Conservation (phyloP, 2,113 vertebrate species). For the Sciurus niger region DNA sequence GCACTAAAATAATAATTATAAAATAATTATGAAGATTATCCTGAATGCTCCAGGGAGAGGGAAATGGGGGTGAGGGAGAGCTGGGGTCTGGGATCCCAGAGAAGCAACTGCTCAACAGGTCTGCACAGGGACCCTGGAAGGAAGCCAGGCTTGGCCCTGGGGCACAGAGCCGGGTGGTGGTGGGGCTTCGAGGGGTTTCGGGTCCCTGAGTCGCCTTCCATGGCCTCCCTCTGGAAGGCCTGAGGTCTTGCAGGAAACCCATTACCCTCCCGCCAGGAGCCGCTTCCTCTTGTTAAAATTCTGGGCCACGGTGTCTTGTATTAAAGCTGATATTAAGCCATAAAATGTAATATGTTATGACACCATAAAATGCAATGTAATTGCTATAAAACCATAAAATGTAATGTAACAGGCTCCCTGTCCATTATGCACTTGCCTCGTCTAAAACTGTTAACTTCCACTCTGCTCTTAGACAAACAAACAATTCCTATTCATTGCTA, state of each 20-base stretch:
- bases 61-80: background rate
- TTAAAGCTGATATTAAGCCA: conserved; percentile 79
- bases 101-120: background rate
- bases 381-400: conserved; percentile 83
- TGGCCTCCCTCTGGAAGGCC: background rate
- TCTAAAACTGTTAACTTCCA: conserved; percentile 55
- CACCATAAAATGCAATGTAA: conserved; percentile 78
- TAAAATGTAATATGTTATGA: conserved; percentile 82
- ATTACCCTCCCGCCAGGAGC: conserved; percentile 21
- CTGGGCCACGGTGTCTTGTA: background rate
- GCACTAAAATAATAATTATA: background rate
- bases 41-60: background rate
- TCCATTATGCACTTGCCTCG: conserved; percentile 40
- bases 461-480: conserved; percentile 63
- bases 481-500: conserved; percentile 57
- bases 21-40: background rate
- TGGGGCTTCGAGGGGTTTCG: accelerated
- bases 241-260: conserved; percentile 50
- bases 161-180: too few species aligned
- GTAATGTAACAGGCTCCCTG: conserved; percentile 67
- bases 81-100: background rate
- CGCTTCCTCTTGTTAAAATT: conserved; percentile 83
- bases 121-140: background rate
- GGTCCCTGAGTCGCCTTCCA: background rate
- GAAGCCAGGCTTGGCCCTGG: background rate